Evolutionary conservation across 2,888 invertebrate species (phyloP), one percentile per base, ranked within the genome.

Genomic region (Chesias legatella): DNA sequence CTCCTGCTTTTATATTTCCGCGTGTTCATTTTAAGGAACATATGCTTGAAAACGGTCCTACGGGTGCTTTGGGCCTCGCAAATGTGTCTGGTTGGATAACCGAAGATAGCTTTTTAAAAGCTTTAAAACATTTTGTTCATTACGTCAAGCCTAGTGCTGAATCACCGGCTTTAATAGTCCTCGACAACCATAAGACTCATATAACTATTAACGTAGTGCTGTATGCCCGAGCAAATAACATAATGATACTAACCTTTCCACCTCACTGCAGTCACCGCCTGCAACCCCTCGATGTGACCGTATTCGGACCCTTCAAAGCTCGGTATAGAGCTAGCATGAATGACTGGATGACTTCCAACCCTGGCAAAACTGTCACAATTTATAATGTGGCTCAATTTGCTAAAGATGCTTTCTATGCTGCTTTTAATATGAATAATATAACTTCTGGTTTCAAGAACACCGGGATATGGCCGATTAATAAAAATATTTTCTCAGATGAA

Each of bases 71-170:
- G 32, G 61, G 63, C 6, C 33, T 48, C 22, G 61, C 41, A 7
- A 64, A 67, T 41, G 33, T 50, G 2, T 58, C 57, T 6, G 60
- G 60, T 1, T 65, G 64, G 63, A 64, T 64, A 64, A 36, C 56
- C 32, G 58, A 53, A 8, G 31, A 10, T n/a, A 1, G 7, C 11
- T 67, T 63, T 22, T 1, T 63, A 0, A 1, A 11, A 0, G 67
- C 63, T 38, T 37, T 66, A 0, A n/a, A 63, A 33, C 63, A 64
- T 32, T 64, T 67, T 9, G 9, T 58, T 23, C 51, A 58, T 26
- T 24, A 45, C 21, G 6, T 43, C 0, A 51, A 53, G 22, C 21
- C 43, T 7, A 48, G 54, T n/a, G 28, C 21, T 7, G 11, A 43
- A 4, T 43, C 60, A 13, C 57, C 52, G 48, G 43, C 61, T 0